Percentiles rank a stretch among this genome's conserved stretches.
Evolutionary conservation across 2,888 invertebrate species (phyloP).

Genomic region (Criorhina ranunculi): DNA sequence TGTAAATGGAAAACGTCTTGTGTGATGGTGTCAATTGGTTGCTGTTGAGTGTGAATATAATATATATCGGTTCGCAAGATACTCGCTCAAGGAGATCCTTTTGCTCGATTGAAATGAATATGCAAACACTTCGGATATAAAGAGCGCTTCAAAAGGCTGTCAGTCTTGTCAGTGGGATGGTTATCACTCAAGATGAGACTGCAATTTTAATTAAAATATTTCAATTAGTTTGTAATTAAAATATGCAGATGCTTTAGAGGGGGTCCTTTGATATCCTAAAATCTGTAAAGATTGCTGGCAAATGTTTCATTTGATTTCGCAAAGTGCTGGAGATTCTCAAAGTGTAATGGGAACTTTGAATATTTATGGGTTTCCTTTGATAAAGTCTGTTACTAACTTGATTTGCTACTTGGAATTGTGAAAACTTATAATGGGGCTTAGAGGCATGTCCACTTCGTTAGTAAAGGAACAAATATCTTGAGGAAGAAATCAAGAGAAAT

Average conservation of each 20-base stretch:
- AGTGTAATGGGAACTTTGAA: neutral
- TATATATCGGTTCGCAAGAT: constrained; percentile 25
- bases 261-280: constrained; percentile 1
- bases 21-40: constrained; percentile 49
- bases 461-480: no score
- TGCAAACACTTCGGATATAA: constrained; percentile 12
- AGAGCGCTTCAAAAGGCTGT: constrained; percentile 13
- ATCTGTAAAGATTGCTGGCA: constrained; percentile 10
- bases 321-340: neutral
- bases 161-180: neutral
- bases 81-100: neutral
- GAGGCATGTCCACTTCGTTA: no score
- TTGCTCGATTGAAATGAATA: constrained; percentile 17
- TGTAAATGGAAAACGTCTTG: neutral
- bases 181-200: constrained; percentile 8
- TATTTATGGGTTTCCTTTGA: no score
- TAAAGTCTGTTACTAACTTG: no score
- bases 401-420: no score
- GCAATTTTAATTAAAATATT: constrained; percentile 60
- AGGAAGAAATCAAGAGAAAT: no score
- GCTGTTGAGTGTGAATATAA: constrained; percentile 33
- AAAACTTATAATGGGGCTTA: no score
- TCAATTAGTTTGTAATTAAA: constrained; percentile 42
- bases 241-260: constrained; percentile 24
- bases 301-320: constrained; percentile 1